phyloP scores from a whole-genome alignment of 2,797 vertebrate genomes.

The Synanceia verrucosa region DNA sequence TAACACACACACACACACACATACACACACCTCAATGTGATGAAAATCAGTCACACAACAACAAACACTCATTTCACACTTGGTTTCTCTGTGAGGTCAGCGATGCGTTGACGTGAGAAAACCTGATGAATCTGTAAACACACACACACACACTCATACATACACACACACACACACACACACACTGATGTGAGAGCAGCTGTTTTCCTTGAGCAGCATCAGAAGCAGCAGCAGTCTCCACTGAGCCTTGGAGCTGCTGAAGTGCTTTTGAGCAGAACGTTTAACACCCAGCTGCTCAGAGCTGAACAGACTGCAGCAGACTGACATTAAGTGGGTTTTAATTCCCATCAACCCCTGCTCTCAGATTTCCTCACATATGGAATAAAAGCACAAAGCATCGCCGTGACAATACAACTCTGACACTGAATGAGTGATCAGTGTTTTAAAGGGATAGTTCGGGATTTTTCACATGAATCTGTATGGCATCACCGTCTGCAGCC shows the following conservation, averaged over 20 bases:
- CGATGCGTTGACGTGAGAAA: slow-evolving; percentile 58
- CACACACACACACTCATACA: slow-evolving; percentile 16
- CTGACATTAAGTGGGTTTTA: too few relatives aligned
- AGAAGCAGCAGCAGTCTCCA: not conserved
- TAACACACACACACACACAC: not conserved
- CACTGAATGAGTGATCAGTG: too few relatives aligned
- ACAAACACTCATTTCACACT: slow-evolving; percentile 46
- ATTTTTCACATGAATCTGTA: too few relatives aligned
- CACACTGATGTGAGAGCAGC: slow-evolving; percentile 52
- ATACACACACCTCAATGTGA: not conserved
- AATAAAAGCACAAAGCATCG: too few relatives aligned
- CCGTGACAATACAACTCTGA: too few relatives aligned
- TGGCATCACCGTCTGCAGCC: too few relatives aligned
- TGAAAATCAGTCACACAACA: not conserved
- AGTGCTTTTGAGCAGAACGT: slow-evolving; percentile 44
- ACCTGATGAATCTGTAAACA: slow-evolving; percentile 46
- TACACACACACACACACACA: slow-evolving; percentile 1
- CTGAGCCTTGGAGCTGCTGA: not conserved
- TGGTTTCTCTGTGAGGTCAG: slow-evolving; percentile 52
- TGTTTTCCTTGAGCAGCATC: slow-evolving; percentile 43
- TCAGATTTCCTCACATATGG: too few relatives aligned
- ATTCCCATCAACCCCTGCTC: too few relatives aligned
- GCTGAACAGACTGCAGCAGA: slow-evolving; percentile 2
- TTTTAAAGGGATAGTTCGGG: too few relatives aligned
- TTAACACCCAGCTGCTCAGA: slow-evolving; percentile 16